These are phyloP conservation scores for Phrynocephalus forsythii DNA, from an alignment of 2,797 vertebrate genomes.

Conservation along the genomic window DNA sequence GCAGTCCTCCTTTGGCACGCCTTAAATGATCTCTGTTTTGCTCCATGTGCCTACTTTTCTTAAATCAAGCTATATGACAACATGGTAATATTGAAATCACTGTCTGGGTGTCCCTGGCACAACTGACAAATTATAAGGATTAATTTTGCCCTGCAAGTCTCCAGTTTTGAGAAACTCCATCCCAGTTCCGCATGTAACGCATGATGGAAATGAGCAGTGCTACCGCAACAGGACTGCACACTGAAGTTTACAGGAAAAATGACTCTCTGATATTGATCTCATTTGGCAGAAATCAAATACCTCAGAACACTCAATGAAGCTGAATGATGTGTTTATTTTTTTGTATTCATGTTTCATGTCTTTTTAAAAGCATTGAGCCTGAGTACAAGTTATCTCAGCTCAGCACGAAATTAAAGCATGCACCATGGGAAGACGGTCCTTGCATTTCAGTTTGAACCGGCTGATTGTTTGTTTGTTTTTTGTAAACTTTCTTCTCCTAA, in stretches of 20 bases:
- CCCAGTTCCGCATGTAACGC: not conserved
- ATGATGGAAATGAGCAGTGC: not conserved
- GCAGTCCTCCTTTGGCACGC: no score
- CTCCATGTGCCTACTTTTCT: not conserved
- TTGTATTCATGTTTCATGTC: not conserved
- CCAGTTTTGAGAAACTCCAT: not conserved
- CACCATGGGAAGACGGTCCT: not conserved
- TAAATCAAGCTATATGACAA: not conserved
- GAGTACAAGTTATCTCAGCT: not conserved
- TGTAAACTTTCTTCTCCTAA: not conserved
- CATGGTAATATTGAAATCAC: not conserved
- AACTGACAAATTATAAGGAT: not conserved
- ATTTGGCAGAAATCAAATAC: not conserved
- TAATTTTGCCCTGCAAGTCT: not conserved
- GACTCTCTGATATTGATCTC: not conserved
- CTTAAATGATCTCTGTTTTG: not conserved
- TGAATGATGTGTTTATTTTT: not conserved
- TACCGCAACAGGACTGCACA: not conserved
- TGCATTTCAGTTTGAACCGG: not conserved
- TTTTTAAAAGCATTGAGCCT: not conserved
- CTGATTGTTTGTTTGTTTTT: not conserved
- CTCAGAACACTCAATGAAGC: not conserved
- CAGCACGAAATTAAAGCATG: constrained; percentile 1
- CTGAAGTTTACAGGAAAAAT: not conserved
- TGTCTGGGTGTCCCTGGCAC: not conserved